Evolutionary conservation across 2,797 vertebrate species (phyloP).

Genomic region (Hemibagrus guttatus): DNA sequence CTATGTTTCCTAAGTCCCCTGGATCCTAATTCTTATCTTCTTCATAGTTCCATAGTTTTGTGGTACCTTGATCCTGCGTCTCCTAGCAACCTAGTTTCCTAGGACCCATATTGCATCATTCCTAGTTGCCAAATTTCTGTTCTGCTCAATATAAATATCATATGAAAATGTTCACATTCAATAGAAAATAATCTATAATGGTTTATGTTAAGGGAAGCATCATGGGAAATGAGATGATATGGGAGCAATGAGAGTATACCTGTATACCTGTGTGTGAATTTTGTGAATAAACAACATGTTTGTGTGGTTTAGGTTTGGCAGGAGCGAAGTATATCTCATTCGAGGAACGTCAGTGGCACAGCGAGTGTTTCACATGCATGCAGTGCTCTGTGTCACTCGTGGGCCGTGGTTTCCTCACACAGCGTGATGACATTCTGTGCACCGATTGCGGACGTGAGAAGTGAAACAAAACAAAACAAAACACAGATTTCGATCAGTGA

Average conservation of each 20-base stretch:
- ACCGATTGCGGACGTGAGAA: constrained; percentile 82
- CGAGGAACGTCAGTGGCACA: constrained; percentile 95
- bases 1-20: not conserved
- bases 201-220: not conserved
- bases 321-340: constrained; percentile 92
- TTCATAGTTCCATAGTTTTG: not conserved
- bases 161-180: not conserved
- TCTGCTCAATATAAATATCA: not conserved
- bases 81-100: constrained; percentile 19
- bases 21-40: not conserved
- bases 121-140: not conserved
- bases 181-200: not conserved
- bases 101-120: not conserved
- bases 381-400: constrained; percentile 86
- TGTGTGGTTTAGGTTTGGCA: constrained; percentile 79
- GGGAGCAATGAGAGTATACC: not conserved
- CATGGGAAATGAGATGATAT: not conserved
- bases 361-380: constrained; percentile 88
- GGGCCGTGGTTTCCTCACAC: constrained; percentile 87
- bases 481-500: not conserved
- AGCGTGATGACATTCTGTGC: constrained; percentile 84
- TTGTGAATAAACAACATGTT: constrained; percentile 35
- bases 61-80: constrained; percentile 1
- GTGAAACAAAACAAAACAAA: constrained; percentile 48
- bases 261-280: not conserved